phyloP scores from a whole-genome alignment of 2,888 invertebrate species.

The Papilio gigon region DNA sequence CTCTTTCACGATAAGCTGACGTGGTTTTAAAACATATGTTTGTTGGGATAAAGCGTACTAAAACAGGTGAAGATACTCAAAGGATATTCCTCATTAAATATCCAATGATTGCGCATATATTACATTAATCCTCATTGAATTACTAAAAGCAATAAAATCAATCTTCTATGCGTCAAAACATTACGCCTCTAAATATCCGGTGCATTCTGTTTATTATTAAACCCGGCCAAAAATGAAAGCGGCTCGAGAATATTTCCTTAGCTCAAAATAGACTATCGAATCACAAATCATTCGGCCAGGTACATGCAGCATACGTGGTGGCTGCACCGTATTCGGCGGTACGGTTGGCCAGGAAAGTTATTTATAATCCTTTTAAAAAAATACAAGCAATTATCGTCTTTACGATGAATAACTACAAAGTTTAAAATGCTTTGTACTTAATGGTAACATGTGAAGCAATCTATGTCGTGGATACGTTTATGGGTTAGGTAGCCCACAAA shows the following conservation, averaged over 20 bases:
- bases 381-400: conserved; percentile 34
- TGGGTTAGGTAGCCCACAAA: conserved; percentile 63
- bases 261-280: conserved; percentile 75
- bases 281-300: conserved; percentile 71
- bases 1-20: not conserved
- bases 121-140: conserved; percentile 41
- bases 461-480: conserved; percentile 48
- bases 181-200: conserved; percentile 66
- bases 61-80: conserved; percentile 5
- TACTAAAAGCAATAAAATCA: conserved; percentile 65
- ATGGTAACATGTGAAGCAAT: conserved; percentile 35
- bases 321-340: conserved; percentile 47
- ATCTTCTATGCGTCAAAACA: conserved; percentile 67
- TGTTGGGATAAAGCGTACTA: not conserved
- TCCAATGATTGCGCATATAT: conserved; percentile 42
- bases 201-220: conserved; percentile 69
- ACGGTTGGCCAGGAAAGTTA: conserved; percentile 43
- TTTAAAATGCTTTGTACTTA: conserved; percentile 33
- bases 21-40: not conserved
- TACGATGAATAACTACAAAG: conserved; percentile 3
- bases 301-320: conserved; percentile 49
- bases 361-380: conserved; percentile 39
- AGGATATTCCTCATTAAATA: conserved; percentile 39
- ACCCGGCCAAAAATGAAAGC: conserved; percentile 72
- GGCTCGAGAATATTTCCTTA: conserved; percentile 69